A percentile compares a stretch with the other conserved stretches of the same genome.
Conservation (phyloP, 1,140 invertebrate genomes). For the Lordiphosa mommai region DNA sequence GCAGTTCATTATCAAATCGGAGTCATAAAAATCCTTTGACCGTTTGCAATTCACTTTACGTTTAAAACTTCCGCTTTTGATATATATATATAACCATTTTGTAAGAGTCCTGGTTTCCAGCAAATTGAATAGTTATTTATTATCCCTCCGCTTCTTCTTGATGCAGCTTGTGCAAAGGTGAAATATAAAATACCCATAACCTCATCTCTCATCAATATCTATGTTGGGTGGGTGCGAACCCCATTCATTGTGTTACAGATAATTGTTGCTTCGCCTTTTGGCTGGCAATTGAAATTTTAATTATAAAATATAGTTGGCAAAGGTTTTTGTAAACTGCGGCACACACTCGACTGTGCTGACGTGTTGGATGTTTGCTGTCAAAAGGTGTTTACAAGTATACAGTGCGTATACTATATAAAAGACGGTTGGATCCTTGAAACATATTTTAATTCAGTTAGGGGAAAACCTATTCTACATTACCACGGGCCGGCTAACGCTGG, state of each 20-base stretch:
- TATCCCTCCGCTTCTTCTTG: slow-evolving; percentile 14
- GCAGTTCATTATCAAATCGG: slow-evolving; percentile 54
- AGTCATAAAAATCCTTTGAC: slow-evolving; percentile 6
- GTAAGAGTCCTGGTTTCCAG: slow-evolving; percentile 32
- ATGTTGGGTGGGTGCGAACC: slow-evolving; percentile 22
- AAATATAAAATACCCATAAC: background rate
- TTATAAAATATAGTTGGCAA: slow-evolving; percentile 55
- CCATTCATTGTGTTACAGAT: slow-evolving; percentile 25
- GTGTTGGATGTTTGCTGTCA: slow-evolving; percentile 25
- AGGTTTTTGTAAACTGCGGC: slow-evolving; percentile 24
- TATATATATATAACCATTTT: slow-evolving; percentile 45
- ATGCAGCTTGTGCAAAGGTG: slow-evolving; percentile 12
- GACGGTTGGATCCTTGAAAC: background rate
- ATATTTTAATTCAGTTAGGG: too few species aligned
- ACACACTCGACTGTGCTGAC: slow-evolving; percentile 25
- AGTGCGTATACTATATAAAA: background rate
- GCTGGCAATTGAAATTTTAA: slow-evolving; percentile 51
- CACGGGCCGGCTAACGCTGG: too few species aligned
- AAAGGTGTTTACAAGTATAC: slow-evolving; percentile 11
- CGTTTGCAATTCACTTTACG: slow-evolving; percentile 14
- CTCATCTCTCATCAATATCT: slow-evolving; percentile 35
- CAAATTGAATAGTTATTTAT: slow-evolving; percentile 50
- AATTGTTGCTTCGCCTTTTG: slow-evolving; percentile 25
- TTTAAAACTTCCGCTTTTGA: slow-evolving; percentile 23
- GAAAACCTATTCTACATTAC: too few species aligned